Evolutionary conservation across 30 jellyfish, hydroid and myxozoan genomes (phyloP).

Genomic region (Pseudorhiza aurosa): DNA sequence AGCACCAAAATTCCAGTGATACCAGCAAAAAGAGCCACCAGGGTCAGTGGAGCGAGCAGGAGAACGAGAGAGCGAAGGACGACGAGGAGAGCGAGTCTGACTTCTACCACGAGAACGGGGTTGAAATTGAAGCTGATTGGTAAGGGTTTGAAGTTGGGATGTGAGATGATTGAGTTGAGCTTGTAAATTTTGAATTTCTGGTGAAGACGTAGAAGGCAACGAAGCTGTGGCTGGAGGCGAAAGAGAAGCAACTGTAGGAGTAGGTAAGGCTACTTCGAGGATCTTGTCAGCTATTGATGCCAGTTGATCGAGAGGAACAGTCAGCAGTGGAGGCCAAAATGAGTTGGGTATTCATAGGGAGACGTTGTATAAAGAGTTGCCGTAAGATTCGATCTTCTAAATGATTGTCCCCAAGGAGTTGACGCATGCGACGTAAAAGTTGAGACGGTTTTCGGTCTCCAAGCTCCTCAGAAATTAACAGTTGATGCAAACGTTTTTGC

Average conservation of each 20-base stretch:
- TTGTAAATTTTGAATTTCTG: background rate
- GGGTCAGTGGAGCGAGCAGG: no score
- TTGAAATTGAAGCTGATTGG: background rate
- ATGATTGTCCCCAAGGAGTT: constrained; percentile 23
- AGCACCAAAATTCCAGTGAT: background rate
- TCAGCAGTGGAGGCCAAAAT: constrained; percentile 37
- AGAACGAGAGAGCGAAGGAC: background rate
- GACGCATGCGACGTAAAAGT: no score
- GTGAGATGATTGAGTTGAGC: background rate
- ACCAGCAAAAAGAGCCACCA: background rate
- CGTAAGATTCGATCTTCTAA: constrained; percentile 17
- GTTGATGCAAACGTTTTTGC: no score
- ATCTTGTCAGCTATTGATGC: no score
- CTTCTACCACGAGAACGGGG: constrained; percentile 2
- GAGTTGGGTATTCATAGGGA: constrained; percentile 23
- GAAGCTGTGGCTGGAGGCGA: background rate
- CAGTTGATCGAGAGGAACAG: no score
- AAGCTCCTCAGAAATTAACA: constrained; percentile 21
- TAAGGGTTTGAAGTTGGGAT: background rate
- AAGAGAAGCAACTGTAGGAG: background rate
- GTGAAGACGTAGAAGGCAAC: no score
- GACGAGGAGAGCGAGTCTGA: background rate
- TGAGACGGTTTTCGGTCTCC: constrained; percentile 35
- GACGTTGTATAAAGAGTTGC: constrained; percentile 25
- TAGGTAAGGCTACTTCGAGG: constrained; percentile 7